A percentile compares a stretch with the other conserved stretches of the same genome.
phyloP scores from a whole-genome alignment of 2,113 vertebrate species.

The Carettochelys insculpta region DNA sequence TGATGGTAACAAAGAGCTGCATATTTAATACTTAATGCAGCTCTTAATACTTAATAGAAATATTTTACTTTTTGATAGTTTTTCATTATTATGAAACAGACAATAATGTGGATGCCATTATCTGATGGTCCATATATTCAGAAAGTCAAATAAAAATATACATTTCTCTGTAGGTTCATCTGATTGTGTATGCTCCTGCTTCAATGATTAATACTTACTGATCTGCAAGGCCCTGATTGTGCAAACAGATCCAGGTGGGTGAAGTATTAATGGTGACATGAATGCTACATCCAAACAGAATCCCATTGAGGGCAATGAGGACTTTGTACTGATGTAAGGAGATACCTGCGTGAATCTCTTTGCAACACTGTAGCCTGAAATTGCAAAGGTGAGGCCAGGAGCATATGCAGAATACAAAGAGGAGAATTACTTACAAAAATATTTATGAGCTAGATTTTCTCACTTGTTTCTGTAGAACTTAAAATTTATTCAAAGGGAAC shows the following conservation, averaged over 20 bases:
- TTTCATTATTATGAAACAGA: not conserved
- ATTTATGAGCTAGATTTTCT: not conserved
- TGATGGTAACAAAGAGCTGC: not conserved
- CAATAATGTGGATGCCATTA: slow-evolving; percentile 30
- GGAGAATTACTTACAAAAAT: not conserved
- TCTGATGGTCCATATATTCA: slow-evolving; percentile 25
- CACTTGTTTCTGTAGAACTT: fast-evolving
- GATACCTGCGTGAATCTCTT: not conserved
- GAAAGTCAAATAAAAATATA: not conserved
- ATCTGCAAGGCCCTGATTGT: not conserved
- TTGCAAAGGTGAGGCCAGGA: slow-evolving; percentile 12
- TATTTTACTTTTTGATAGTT: not conserved
- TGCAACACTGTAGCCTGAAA: not conserved
- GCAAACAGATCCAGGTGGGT: not conserved
- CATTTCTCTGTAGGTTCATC: not conserved
- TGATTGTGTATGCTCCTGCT: not conserved
- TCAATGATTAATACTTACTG: not conserved
- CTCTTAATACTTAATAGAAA: not conserved
- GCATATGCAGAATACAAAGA: not conserved
- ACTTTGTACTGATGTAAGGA: not conserved
- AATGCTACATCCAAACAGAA: not conserved
- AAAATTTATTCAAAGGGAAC: not conserved
- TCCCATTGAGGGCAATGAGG: not conserved
- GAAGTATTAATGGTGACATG: not conserved
- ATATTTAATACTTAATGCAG: too few relatives aligned